Base-by-base conservation (phyloP, 2,797 vertebrate genomes). In the Epinephelus malabaricus region DNA sequence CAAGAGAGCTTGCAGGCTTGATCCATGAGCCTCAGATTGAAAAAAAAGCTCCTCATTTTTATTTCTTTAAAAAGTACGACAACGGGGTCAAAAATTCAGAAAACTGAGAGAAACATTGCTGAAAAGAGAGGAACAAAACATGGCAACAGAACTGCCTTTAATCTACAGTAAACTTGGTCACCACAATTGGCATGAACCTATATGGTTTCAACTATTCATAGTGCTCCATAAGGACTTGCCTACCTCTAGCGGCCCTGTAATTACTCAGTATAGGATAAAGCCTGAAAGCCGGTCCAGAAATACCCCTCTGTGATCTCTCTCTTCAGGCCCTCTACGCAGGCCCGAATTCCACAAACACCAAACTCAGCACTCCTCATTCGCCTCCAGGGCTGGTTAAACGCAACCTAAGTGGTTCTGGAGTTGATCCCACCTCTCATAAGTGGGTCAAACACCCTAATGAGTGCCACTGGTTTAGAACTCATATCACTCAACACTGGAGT, bases 231-330 rank as follows among this genome's bases (percentile, higher is more conserved):
- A 51, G 90, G 65, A 69, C 74, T 58, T 60, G 70, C 76, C 86
- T 88, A 84, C 86, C 72, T 73, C 83, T 69, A 38, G 47, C 65
- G 70, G 83, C 82, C 88, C 91, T 96, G 89, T 95, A 95, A 96
- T 96, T 95, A 95, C 79, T 66, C 81, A 78, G 81, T 86, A 89
- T 90, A 93, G 91, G 86, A 93, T 91, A 85, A 92, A 76, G 69
- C 77, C 79, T 23, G 77, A 86, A 75, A 89, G 85, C 47, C 67
- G 27, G 80, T 88, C 91, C 87, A 74, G 79, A 95, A 95, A 94
- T 94, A 94, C 76, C 70, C 38, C 81, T 85, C 91, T 94, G 77
- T 94, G 92, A 95, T 95, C 86, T 85, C 63, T 78, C 67, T 76
- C 76, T 79, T 78, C 78, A 59, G 2, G 69, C 34, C 76, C 45